Evolutionary conservation across 2,888 invertebrate species (phyloP).

Genomic region (Campopleginae sp.): DNA sequence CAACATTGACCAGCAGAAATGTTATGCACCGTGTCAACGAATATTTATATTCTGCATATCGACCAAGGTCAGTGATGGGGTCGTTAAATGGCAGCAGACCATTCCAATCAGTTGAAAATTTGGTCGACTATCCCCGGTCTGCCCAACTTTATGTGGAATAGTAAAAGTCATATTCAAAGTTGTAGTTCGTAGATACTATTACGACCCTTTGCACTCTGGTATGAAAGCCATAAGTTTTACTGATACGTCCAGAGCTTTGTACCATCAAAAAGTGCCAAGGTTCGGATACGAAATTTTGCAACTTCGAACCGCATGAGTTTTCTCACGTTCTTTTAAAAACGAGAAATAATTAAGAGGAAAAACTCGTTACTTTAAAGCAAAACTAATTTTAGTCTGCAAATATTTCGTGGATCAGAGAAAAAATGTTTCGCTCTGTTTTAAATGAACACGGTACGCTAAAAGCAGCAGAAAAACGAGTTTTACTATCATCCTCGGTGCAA

Average conservation of each 20-base stretch:
- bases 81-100: no score
- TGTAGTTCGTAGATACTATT: neutral
- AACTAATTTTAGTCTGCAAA: neutral
- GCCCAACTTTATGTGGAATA: neutral
- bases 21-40: neutral
- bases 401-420: neutral
- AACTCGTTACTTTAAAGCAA: neutral
- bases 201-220: neutral
- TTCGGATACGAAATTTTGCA: neutral
- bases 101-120: no score
- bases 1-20: neutral
- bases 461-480: slow-evolving; percentile 13
- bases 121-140: no score
- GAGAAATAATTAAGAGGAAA: neutral
- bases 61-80: neutral
- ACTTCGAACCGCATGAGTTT: neutral
- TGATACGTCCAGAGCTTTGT: neutral
- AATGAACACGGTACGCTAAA: neutral
- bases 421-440: neutral
- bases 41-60: neutral
- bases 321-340: neutral
- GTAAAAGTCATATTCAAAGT: neutral
- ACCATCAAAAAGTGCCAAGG: neutral
- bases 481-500: neutral
- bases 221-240: neutral